Evolutionary conservation across 2,888 invertebrate species (phyloP).

Genomic region (Zygaena filipendulae): DNA sequence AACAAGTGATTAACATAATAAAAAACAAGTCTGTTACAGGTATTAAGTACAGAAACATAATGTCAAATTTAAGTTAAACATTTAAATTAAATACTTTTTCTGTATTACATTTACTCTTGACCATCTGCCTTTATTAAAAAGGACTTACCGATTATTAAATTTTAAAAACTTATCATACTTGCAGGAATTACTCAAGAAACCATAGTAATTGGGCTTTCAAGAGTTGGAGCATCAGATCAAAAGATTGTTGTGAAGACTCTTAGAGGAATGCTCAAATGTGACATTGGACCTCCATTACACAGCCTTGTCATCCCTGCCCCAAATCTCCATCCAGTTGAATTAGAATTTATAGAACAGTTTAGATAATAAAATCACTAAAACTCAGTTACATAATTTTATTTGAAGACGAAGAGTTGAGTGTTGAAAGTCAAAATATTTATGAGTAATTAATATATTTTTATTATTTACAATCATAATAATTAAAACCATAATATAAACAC

Average conservation of each 20-base stretch:
- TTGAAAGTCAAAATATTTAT: too few relatives aligned
- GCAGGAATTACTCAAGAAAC: conserved; percentile 64
- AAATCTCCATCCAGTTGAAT: conserved; percentile 89
- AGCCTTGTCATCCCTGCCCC: conserved; percentile 90
- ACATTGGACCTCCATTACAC: conserved; percentile 93
- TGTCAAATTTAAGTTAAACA: conserved; percentile 5
- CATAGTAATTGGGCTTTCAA: conserved; percentile 86
- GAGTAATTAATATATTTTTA: conserved; percentile 57
- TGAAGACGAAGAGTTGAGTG: too few relatives aligned
- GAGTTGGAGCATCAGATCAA: conserved; percentile 90
- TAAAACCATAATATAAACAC: conserved; percentile 55
- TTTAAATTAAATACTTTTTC: conserved; percentile 5
- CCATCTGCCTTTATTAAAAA: too few relatives aligned
- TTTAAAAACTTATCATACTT: too few relatives aligned
- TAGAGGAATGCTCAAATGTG: conserved; percentile 74
- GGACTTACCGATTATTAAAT: too few relatives aligned
- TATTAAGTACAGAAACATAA: conserved; percentile 13
- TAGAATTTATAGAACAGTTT: conserved; percentile 84
- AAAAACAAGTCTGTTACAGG: conserved; percentile 50
- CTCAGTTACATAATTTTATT: conserved; percentile 1
- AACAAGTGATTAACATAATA: conserved; percentile 84
- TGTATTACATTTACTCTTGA: too few relatives aligned
- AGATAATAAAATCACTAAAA: conserved; percentile 24
- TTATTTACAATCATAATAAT: conserved; percentile 62
- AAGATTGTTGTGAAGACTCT: conserved; percentile 80